Evolutionary conservation across 2,113 vertebrate genomes (phyloP), one percentile per base, ranked within the genome.

Genomic region (Corythornis vintsioides): DNA sequence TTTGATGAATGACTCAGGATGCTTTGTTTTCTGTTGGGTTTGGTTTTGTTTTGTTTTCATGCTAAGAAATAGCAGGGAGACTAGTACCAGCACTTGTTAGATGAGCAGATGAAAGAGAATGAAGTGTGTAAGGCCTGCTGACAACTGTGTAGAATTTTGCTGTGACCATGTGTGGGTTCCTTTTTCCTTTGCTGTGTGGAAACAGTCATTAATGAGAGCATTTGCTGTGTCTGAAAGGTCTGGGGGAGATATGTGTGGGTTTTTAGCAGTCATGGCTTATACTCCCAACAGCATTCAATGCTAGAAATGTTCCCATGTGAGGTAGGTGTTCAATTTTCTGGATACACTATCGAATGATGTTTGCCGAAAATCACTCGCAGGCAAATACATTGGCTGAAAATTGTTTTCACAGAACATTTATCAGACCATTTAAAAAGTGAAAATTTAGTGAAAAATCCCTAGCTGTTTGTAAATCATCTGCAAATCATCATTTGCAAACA

Each of bases 401-500:
- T 91, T 89, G 86, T 92, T 95, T 95, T 95, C 91, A 93, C 92
- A 96, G 87, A 89, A 94, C 91, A 92, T 96, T 96, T 95, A 93
- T 94, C 92, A 95, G 85, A 83, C 21, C 83, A 86, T 94, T 96
- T 93, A 81, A 95, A 96, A 93, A 92, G 94, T 93, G 94, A 94
- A 95, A 96, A 96, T 94, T 96, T 94, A 96, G 82, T 95, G 95
- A 95, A 96, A 96, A 95, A 94, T 91, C 92, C 87, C 56, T 89
- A 85, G 89, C 92, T 96, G 78, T 96, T 95, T 95, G 81, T 96
- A 96, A 96, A 95, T 93, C 91, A 95, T 94, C 91, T 96, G 92
- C 94, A 96, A 96, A 96, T 96, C 88, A 87, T 92, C 91, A 93
- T 96, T 95, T 95, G 78, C 92, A 93, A 96, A 96, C 94, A 89